Percentiles rank a stretch among this genome's conserved stretches.
Conservation (phyloP, 2,113 vertebrate genomes). For the Edolisoma coerulescens region DNA sequence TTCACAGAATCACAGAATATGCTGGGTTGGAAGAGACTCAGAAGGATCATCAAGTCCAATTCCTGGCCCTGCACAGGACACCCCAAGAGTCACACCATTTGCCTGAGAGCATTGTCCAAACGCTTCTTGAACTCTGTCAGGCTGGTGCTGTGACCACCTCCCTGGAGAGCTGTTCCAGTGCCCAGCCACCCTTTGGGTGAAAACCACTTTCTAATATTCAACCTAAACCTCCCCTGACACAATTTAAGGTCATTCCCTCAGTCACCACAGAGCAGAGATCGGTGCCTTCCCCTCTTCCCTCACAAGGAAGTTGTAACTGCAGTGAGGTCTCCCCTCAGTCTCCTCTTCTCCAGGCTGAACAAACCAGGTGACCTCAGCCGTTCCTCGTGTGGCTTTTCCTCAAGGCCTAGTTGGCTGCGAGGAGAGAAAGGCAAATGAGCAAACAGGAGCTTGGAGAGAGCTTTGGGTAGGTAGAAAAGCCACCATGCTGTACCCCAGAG, state of each 20-base stretch:
- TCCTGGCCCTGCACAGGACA: not conserved
- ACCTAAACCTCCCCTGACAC: not conserved
- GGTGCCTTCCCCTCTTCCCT: fast-evolving
- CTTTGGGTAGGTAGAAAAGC: not conserved
- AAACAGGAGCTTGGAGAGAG: not conserved
- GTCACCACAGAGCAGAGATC: not conserved
- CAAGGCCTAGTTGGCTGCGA: not conserved
- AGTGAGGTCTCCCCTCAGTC: not conserved
- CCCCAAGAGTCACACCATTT: not conserved
- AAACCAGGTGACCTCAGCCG: not conserved
- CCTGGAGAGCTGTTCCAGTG: not conserved
- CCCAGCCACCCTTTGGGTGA: not conserved
- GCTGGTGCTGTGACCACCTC: not conserved
- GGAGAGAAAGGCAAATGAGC: not conserved
- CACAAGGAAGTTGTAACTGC: not conserved
- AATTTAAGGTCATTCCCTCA: not conserved
- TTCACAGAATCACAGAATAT: not conserved
- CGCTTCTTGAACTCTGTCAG: not conserved
- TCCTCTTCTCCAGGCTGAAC: not conserved
- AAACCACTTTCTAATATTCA: not conserved
- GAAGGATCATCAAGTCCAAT: not conserved
- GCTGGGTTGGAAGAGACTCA: not conserved
- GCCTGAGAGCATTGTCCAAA: not conserved
- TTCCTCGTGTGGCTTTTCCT: fast-evolving
- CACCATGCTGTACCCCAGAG: not conserved